These are phyloP conservation scores for Drosophila paulistorum DNA, from an alignment of 1,140 invertebrate genomes.

Conservation along the genomic window DNA sequence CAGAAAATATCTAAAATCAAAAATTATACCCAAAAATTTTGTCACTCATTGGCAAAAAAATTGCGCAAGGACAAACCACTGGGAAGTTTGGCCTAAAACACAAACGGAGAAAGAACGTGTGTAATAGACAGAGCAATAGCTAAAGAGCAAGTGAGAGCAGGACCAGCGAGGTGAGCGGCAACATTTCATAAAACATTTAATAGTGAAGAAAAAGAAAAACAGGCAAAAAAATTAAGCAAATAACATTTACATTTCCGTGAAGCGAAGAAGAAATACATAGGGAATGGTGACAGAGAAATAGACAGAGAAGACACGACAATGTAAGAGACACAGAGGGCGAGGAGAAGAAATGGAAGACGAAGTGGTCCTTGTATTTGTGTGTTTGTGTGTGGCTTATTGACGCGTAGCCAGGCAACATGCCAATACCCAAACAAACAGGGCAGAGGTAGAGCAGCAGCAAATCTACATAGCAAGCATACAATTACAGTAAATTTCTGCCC, in stretches of 20 bases:
- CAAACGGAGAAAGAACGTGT: constrained; percentile 8
- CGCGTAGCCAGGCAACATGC: constrained; percentile 53
- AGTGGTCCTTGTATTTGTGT: constrained; percentile 18
- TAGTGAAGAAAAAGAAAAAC: neutral
- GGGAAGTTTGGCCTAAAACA: constrained; percentile 65
- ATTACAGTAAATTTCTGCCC: constrained; percentile 41
- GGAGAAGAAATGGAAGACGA: neutral
- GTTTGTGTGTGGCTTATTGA: constrained; percentile 52
- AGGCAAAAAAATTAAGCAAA: constrained; percentile 69
- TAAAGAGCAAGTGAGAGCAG: neutral
- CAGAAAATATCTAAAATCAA: constrained; percentile 79
- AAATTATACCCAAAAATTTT: constrained; percentile 72
- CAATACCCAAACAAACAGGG: constrained; percentile 55
- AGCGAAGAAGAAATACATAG: constrained; percentile 3
- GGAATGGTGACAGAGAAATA: neutral
- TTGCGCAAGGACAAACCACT: constrained; percentile 66
- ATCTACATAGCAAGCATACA: constrained; percentile 45
- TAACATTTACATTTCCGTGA: constrained; percentile 69
- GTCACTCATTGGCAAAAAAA: constrained; percentile 64
- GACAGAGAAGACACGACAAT: neutral
- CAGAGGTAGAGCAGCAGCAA: constrained; percentile 20
- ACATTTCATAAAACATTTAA: constrained; percentile 12
- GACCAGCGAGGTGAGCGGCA: constrained; percentile 10
- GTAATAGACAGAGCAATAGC: neutral
- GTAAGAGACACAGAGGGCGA: neutral